These are phyloP conservation scores for Caenorhabditis parvicauda DNA, from an alignment of 2,888 invertebrate genomes.

Conservation along the genomic window DNA sequence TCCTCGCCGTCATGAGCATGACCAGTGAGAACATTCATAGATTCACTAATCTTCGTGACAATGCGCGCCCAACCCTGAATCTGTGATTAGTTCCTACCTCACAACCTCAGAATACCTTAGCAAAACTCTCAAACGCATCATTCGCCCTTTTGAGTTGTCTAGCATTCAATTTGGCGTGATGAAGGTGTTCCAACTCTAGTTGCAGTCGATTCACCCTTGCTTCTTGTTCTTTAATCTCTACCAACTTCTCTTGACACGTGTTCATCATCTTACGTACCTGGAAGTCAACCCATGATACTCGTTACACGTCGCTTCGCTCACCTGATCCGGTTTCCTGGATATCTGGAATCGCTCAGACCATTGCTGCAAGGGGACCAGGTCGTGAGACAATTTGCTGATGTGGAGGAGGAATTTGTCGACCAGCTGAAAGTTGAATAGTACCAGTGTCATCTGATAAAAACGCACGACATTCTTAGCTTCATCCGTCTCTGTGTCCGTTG, in stretches of 20 bases:
- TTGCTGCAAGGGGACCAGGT: conserved; percentile 47
- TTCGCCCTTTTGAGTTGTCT: conserved; percentile 52
- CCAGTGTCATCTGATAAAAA: neutral
- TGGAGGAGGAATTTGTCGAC: conserved; percentile 51
- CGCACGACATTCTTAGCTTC: conserved; percentile 25
- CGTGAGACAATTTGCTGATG: conserved; percentile 40
- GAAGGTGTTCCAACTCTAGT: conserved; percentile 51
- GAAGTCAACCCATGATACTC: too few species aligned
- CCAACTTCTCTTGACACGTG: conserved; percentile 52
- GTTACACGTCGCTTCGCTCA: neutral
- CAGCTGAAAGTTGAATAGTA: conserved; percentile 12
- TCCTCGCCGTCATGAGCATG: conserved; percentile 42
- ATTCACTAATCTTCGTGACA: conserved; percentile 53
- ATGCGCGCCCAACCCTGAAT: conserved; percentile 47
- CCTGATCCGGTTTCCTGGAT: conserved; percentile 30
- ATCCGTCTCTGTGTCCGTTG: conserved; percentile 27
- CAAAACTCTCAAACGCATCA: conserved; percentile 56
- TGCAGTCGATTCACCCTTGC: conserved; percentile 37
- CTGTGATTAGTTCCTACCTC: neutral
- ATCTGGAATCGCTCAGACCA: conserved; percentile 43
- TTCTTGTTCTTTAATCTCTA: conserved; percentile 54
- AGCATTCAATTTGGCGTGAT: conserved; percentile 40
- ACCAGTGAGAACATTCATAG: conserved; percentile 49
- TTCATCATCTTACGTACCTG: conserved; percentile 46
- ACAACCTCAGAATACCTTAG: conserved; percentile 23